Conservation (phyloP, 2,888 invertebrate species). For the Drosophila neotestacea region DNA sequence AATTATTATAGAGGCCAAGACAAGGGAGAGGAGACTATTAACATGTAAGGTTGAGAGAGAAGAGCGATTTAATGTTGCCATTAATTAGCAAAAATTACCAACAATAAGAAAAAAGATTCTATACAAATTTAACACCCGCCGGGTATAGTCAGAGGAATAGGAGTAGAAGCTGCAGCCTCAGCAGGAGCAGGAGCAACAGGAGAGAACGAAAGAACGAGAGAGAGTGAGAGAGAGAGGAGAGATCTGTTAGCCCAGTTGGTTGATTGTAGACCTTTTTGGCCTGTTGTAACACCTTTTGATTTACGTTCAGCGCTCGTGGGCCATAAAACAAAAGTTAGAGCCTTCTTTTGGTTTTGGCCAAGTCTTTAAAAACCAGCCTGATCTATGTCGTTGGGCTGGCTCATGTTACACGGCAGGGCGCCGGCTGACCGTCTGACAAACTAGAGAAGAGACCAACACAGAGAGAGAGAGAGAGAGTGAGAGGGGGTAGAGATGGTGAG, state of each 20-base stretch:
- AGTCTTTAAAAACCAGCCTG: slow-evolving; percentile 23
- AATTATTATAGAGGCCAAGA: slow-evolving; percentile 56
- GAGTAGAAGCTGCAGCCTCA: slow-evolving; percentile 2
- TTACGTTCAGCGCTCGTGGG: slow-evolving; percentile 68
- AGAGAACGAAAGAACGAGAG: not conserved
- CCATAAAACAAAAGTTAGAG: slow-evolving; percentile 74
- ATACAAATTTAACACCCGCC: slow-evolving; percentile 53
- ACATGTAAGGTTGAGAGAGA: slow-evolving; percentile 29
- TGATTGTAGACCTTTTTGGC: slow-evolving; percentile 33
- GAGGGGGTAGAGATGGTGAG: not conserved
- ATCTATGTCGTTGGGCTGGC: slow-evolving; percentile 54
- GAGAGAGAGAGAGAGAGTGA: not conserved
- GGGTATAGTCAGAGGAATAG: slow-evolving; percentile 1
- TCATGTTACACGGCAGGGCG: slow-evolving; percentile 74
- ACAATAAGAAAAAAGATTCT: slow-evolving; percentile 55
- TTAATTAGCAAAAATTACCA: slow-evolving; percentile 77
- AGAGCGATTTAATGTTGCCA: slow-evolving; percentile 68
- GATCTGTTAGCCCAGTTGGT: slow-evolving; percentile 32
- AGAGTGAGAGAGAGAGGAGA: not conserved
- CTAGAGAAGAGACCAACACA: not conserved
- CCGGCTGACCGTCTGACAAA: slow-evolving; percentile 30
- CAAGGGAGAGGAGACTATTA: slow-evolving; percentile 22
- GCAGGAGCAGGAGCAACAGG: slow-evolving; percentile 1
- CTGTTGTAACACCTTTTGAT: slow-evolving; percentile 75
- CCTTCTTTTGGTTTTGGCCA: slow-evolving; percentile 27